Base-by-base conservation (phyloP, 1,140 invertebrate species). In the Drosophila lacertosa region DNA sequence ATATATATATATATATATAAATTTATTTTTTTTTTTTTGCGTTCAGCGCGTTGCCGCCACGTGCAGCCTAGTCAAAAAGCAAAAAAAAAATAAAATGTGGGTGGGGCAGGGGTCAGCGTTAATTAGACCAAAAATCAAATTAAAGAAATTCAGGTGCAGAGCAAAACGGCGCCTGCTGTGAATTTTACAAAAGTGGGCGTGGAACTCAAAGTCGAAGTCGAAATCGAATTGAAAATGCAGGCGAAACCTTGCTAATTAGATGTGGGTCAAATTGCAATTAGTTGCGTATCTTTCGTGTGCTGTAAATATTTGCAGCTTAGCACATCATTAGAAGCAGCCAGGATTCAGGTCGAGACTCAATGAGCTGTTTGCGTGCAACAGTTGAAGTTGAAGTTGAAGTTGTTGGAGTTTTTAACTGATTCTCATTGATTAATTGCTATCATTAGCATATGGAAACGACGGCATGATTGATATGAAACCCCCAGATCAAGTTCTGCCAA, bases 381-480 rank as follows among this genome's bases (percentile, higher is more conserved):
- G n/a, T n/a, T n/a, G n/a, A n/a, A n/a, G n/a, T n/a, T n/a, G n/a
- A n/a, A n/a, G n/a, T n/a, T n/a, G n/a, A n/a, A n/a, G n/a, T n/a
- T 50, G 39, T 72, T 47, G 22, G n/a, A 26, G 50, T 78, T 66
- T 66, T 75, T 86, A 88, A 86, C 77, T 82, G 82, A 86, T 89
- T 82, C 74, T 47, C 74, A 86, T 86, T 86, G 82, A 86, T 86
- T 86, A 86, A 86, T 86, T 86, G 82, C 82, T 70, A 82, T 86
- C 77, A 88, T 86, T 86, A 86, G 82, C 82, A 86, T 86, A 86
- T 74, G 70, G 55, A 72, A 84, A 86, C 76, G 82, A 88, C 77
- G 77, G 63, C 74, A 86, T 86, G 82, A 86, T 88, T 88, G 82
- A 86, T 88, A 82, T 76, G 80, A 64, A 68, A 54, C 55, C 59